Evolutionary conservation across 2,113 vertebrate species (phyloP).

Genomic region (Pterocles gutturalis): DNA sequence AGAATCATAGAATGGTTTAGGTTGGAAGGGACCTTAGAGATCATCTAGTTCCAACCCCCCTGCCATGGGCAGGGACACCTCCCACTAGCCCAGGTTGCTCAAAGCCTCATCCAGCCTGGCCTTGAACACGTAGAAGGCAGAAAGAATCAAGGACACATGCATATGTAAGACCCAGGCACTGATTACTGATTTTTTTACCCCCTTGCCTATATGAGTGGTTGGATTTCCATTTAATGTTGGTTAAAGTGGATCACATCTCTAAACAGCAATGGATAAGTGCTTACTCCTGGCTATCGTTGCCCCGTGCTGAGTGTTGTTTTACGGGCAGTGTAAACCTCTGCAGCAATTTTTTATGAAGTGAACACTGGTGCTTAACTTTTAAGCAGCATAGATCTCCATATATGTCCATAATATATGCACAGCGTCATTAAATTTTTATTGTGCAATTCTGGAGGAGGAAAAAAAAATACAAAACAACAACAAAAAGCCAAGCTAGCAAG

Average conservation of each 20-base stretch:
- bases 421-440: constrained; percentile 36
- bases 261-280: background rate
- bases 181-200: background rate
- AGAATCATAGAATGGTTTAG: background rate
- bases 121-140: background rate
- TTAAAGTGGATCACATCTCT: background rate
- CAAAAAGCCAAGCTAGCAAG: background rate
- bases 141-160: background rate
- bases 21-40: too few relatives aligned
- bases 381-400: background rate
- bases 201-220: background rate
- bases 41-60: too few relatives aligned
- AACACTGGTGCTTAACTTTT: background rate
- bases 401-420: constrained; percentile 8
- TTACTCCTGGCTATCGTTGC: background rate
- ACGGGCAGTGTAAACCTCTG: background rate
- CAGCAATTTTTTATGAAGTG: background rate
- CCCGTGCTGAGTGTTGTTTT: background rate
- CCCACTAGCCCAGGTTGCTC: too few relatives aligned
- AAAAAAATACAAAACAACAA: background rate
- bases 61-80: too few relatives aligned
- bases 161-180: background rate
- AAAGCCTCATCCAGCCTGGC: too few relatives aligned
- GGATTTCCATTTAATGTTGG: background rate
- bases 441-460: background rate